Conservation (phyloP, 2,113 vertebrate genomes). For the Eulemur macaco region DNA sequence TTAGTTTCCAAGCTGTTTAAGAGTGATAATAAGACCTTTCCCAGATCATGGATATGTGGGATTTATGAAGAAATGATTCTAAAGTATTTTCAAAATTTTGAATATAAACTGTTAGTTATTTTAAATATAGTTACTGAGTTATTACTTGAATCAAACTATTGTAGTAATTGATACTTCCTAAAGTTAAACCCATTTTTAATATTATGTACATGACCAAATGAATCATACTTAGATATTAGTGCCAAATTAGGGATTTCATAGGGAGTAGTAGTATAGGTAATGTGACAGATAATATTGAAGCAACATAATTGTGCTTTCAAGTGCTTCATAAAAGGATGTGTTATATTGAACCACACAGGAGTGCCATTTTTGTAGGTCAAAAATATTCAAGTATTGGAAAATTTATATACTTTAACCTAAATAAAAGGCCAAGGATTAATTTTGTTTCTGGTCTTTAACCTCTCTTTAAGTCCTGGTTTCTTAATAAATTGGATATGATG, state of each 20-base stretch:
- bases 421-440: conserved; percentile 9
- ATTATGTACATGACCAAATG: background rate
- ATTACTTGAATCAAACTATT: background rate
- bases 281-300: background rate
- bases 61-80: background rate
- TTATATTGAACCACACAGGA: background rate
- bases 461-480: background rate
- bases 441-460: conserved; percentile 1
- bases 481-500: background rate
- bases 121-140: conserved; percentile 33
- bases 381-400: conserved; percentile 2
- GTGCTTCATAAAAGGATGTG: background rate
- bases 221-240: background rate
- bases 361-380: conserved; percentile 2
- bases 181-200: conserved; percentile 39
- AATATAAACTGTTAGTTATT: background rate
- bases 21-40: background rate
- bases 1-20: conserved; percentile 16
- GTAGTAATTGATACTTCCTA: background rate
- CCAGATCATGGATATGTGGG: background rate
- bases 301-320: background rate
- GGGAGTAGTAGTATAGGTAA: background rate
- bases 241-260: background rate
- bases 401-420: conserved; percentile 21
- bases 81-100: background rate